These are phyloP conservation scores for Lepidurus apus DNA, from an alignment of 1,140 invertebrate species.

Conservation along the genomic window DNA sequence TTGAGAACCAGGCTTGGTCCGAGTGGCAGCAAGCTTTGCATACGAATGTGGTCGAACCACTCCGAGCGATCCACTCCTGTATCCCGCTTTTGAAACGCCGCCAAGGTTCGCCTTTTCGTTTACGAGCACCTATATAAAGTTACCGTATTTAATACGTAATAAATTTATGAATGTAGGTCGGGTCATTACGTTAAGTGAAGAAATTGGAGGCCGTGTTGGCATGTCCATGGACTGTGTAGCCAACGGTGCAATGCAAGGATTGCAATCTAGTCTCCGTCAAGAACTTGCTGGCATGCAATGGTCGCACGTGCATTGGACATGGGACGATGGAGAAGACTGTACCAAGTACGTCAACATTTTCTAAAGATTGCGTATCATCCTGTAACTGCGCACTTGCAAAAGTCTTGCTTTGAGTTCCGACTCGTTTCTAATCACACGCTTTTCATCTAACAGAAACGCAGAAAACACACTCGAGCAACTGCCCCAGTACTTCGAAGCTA, in stretches of 20 bases:
- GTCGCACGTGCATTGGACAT: background rate
- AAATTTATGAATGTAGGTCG: background rate
- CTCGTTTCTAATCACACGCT: background rate
- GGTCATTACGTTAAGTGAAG: background rate
- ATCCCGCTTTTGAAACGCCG: background rate
- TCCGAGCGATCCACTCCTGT: background rate
- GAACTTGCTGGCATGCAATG: background rate
- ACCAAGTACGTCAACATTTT: background rate
- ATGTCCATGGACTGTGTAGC: constrained; percentile 8
- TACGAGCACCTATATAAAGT: background rate
- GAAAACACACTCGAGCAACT: background rate
- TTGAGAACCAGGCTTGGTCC: constrained; percentile 2
- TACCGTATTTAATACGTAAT: background rate
- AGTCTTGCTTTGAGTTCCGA: background rate
- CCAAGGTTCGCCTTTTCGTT: background rate
- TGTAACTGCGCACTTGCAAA: background rate
- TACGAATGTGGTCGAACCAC: background rate
- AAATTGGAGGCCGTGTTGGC: background rate
- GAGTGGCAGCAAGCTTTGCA: background rate
- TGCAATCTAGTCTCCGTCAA: constrained; percentile 13
- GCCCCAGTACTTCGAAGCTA: background rate
- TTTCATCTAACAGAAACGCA: background rate
- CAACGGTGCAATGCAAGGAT: background rate
- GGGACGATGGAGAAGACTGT: background rate
- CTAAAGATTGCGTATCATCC: background rate